Evolutionary conservation across 2,888 invertebrate species (phyloP).

Genomic region (Cryptosula pallasiana): DNA sequence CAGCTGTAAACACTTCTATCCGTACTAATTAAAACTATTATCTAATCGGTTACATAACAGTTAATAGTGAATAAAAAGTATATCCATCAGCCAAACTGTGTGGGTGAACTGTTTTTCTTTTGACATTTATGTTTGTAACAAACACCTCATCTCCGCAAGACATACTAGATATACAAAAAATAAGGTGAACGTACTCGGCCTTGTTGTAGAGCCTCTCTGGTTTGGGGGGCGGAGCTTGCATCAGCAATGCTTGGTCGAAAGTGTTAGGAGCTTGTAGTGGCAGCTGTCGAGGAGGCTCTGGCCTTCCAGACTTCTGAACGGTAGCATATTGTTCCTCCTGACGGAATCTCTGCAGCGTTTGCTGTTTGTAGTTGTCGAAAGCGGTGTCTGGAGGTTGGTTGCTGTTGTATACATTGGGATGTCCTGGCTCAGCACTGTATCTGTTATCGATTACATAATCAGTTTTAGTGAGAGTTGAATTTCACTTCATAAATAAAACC

Average conservation of each 20-base stretch:
- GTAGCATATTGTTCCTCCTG: constrained; percentile 21
- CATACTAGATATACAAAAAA: neutral
- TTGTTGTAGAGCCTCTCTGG: constrained; percentile 17
- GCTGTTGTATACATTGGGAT: neutral
- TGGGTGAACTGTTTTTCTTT: no score
- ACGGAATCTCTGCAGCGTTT: neutral
- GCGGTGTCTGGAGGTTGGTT: neutral
- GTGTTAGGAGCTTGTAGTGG: constrained; percentile 2
- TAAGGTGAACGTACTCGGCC: neutral
- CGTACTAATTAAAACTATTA: no score
- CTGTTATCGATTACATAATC: no score
- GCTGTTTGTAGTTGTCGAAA: constrained; percentile 18
- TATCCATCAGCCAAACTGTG: no score
- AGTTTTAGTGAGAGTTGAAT: no score
- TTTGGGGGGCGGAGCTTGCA: constrained; percentile 13
- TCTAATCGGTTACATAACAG: no score
- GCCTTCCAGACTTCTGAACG: neutral
- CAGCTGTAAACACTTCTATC: no score
- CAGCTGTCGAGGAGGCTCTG: neutral
- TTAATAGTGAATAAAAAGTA: no score
- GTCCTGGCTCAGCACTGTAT: neutral
- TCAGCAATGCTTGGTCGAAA: constrained; percentile 15
- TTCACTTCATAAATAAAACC: neutral
- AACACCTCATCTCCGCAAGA: no score
- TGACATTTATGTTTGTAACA: no score